Percentiles rank a stretch among this genome's conserved stretches.
Conservation (phyloP, 2,888 invertebrate genomes). For the Sinelater perroti region DNA sequence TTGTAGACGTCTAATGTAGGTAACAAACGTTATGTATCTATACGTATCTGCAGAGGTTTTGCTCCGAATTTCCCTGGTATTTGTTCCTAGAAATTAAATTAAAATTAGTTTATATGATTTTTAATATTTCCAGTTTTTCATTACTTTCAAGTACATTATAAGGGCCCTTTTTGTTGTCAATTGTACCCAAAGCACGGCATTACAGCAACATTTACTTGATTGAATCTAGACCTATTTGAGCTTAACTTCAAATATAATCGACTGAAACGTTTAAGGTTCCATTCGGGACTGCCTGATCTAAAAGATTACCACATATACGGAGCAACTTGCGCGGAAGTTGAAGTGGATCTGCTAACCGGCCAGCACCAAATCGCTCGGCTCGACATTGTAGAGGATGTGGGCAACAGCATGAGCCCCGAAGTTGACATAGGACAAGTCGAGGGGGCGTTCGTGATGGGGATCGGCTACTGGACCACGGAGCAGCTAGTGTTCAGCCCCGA, state of each 20-base stretch:
- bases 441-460: constrained; percentile 71
- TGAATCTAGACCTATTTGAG: no score
- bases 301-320: constrained; percentile 72
- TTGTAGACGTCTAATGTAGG: no score
- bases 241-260: background rate
- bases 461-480: constrained; percentile 80
- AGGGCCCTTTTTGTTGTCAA: no score
- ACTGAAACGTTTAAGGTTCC: constrained; percentile 10
- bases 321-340: constrained; percentile 72
- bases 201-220: no score
- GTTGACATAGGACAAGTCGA: constrained; percentile 81
- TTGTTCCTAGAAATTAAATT: no score
- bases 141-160: no score
- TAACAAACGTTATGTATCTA: no score
- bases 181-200: no score
- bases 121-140: no score
- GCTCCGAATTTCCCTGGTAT: no score
- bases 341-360: constrained; percentile 82
- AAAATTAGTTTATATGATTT: no score
- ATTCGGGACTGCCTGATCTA: constrained; percentile 18
- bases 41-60: no score
- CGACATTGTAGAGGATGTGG: constrained; percentile 78
- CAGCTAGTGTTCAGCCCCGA: constrained; percentile 70
- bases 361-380: constrained; percentile 73
- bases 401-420: constrained; percentile 74